phyloP scores from a whole-genome alignment of 2,888 invertebrate species.

The Coelinius sp. region DNA sequence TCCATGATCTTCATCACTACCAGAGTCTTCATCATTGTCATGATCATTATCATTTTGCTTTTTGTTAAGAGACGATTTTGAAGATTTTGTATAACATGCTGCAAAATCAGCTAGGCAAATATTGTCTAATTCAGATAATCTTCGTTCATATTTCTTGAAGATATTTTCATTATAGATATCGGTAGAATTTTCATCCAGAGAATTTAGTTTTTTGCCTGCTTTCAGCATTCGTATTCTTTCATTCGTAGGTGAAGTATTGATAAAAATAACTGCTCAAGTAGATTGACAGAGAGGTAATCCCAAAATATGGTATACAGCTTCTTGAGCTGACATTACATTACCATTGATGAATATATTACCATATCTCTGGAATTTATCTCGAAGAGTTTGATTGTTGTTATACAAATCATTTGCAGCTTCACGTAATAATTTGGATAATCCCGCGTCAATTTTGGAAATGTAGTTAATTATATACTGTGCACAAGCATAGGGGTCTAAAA shows the following conservation, averaged over 20 bases:
- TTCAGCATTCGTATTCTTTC: background rate
- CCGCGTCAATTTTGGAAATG: background rate
- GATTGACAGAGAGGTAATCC: background rate
- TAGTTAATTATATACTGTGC: no score
- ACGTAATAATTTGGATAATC: background rate
- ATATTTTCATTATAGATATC: background rate
- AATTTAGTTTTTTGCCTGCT: background rate
- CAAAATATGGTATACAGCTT: conserved; percentile 11
- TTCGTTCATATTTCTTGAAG: background rate
- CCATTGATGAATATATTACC: conserved; percentile 18
- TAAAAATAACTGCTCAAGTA: background rate
- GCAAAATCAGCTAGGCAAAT: background rate
- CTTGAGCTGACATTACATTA: background rate
- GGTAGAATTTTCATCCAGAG: background rate
- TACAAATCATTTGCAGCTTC: background rate
- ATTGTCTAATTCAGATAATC: background rate
- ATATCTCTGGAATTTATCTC: background rate
- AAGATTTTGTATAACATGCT: background rate
- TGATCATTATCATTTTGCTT: no score
- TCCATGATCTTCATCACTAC: no score
- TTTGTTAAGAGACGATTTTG: no score
- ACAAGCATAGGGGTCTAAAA: no score
- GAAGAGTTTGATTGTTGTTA: background rate
- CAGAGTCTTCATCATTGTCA: background rate
- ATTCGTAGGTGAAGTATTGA: background rate